These are phyloP conservation scores for Poecilia latipinna DNA, from an alignment of 2,113 vertebrate species.

Conservation along the genomic window DNA sequence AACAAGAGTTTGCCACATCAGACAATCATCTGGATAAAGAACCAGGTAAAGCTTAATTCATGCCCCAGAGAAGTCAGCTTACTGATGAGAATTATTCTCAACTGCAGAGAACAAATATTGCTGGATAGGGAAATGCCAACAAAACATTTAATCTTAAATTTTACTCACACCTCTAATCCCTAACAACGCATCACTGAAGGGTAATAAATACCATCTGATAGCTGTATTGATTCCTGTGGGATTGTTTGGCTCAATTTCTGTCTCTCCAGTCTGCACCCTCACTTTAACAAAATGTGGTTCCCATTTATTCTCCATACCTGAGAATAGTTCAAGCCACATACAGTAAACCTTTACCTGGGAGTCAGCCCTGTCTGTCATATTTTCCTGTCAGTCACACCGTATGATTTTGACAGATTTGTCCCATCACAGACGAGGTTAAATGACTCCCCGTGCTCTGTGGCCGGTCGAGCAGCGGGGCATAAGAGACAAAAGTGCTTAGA, in stretches of 20 bases:
- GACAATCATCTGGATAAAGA: background rate
- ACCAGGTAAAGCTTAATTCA: background rate
- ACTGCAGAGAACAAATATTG: background rate
- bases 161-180: background rate
- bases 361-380: constrained; percentile 55
- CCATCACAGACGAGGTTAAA: constrained; percentile 65
- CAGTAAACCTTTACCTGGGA: constrained; percentile 21
- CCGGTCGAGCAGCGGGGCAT: constrained; percentile 51
- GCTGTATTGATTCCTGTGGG: constrained; percentile 7
- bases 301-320: background rate
- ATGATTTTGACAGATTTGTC: constrained; percentile 65
- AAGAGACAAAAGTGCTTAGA: constrained; percentile 36
- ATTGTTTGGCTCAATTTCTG: background rate
- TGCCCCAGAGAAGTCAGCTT: background rate
- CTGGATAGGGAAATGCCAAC: background rate
- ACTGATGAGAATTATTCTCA: background rate
- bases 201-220: background rate
- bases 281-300: background rate
- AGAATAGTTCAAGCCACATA: background rate
- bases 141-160: background rate
- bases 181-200: background rate
- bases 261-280: background rate
- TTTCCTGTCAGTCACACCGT: constrained; percentile 55
- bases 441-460: constrained; percentile 40
- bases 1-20: background rate